phyloP scores from a whole-genome alignment of 2,888 invertebrate genomes.

The Drosophila borealis region DNA sequence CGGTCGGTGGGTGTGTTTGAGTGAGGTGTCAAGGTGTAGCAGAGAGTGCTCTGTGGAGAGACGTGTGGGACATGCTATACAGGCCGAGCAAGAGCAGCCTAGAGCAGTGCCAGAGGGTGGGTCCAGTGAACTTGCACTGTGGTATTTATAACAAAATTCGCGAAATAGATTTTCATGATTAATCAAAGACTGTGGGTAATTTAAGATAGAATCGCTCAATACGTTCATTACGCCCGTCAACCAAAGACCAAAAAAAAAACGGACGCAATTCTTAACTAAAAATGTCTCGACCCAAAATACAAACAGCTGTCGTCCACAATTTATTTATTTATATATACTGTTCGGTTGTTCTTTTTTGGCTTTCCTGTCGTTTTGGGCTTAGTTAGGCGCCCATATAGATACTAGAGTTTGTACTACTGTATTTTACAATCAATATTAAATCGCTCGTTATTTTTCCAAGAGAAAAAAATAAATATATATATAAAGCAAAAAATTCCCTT shows the following conservation, averaged over 20 bases:
- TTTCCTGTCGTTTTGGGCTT: too few species aligned
- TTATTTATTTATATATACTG: too few species aligned
- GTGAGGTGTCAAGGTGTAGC: constrained; percentile 14
- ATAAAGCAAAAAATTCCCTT: background rate
- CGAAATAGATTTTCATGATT: background rate
- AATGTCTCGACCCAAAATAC: too few species aligned
- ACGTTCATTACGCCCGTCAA: too few species aligned
- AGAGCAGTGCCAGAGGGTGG: constrained; percentile 15
- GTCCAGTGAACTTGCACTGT: constrained; percentile 38
- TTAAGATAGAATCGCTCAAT: too few species aligned
- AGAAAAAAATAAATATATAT: background rate
- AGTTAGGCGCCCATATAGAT: too few species aligned
- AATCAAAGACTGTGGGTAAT: too few species aligned
- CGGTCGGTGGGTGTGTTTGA: constrained; percentile 7
- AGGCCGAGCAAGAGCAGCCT: constrained; percentile 26
- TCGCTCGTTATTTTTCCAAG: background rate
- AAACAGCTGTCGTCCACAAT: too few species aligned
- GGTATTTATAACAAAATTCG: background rate
- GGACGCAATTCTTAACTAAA: too few species aligned
- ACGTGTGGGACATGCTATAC: constrained; percentile 63
- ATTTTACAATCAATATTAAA: background rate
- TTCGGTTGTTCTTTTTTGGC: too few species aligned
- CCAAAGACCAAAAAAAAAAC: too few species aligned
- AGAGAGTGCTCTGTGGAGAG: constrained; percentile 26
- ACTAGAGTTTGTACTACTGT: too few species aligned